These are phyloP conservation scores for Salvelinus sp. DNA, from an alignment of 2,113 vertebrate genomes.

Conservation along the genomic window DNA sequence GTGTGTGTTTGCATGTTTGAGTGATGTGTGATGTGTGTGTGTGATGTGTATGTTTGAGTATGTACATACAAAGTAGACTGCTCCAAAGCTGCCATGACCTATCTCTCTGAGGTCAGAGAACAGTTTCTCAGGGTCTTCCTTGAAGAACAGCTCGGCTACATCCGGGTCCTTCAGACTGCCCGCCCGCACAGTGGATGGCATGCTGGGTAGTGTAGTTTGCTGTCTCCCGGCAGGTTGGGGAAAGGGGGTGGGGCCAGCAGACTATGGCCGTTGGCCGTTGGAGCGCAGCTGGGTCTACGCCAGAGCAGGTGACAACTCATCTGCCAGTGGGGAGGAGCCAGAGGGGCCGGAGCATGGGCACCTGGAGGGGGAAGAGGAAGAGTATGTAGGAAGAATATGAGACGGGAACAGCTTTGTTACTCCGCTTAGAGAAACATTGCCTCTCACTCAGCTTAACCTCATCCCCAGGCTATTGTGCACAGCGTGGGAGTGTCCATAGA, in stretches of 20 bases:
- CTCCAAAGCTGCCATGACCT: conserved; percentile 99
- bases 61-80: conserved; percentile 95
- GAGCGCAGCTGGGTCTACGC: conserved; percentile 78
- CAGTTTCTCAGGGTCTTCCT: conserved; percentile 98
- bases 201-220: conserved; percentile 75
- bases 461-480: too few species aligned
- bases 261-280: conserved; percentile 80
- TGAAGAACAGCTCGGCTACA: conserved; percentile 97
- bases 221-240: conserved; percentile 54
- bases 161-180: conserved; percentile 98
- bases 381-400: background rate
- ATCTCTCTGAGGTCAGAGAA: conserved; percentile 98
- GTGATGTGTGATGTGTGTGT: background rate
- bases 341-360: conserved; percentile 81
- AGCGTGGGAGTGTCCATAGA: too few species aligned
- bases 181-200: conserved; percentile 96
- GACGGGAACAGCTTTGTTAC: too few species aligned
- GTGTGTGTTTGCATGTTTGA: background rate
- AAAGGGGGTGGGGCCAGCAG: conserved; percentile 47
- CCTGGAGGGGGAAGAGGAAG: conserved; percentile 53
- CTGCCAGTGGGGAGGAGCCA: conserved; percentile 83
- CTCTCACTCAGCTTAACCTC: too few species aligned
- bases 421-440: background rate
- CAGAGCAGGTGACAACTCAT: conserved; percentile 88
- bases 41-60: background rate